Conservation (phyloP, 2,888 invertebrate species). For the Metalampra italica region DNA sequence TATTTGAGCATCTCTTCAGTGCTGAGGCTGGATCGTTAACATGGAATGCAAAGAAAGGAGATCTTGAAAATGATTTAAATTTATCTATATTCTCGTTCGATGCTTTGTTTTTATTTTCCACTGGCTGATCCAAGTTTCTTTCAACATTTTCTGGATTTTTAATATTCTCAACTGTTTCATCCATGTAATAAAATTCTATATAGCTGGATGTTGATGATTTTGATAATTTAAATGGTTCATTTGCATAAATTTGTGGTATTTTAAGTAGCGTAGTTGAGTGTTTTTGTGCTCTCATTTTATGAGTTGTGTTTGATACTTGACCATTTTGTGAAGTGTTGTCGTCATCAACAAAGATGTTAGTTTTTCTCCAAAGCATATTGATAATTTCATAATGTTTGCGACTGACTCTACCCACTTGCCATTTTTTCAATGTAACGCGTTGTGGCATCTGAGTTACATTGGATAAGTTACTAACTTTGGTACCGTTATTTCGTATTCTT, state of each 20-base stretch:
- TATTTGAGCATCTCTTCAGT: not conserved
- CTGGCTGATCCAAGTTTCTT: not conserved
- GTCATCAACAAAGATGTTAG: slow-evolving; percentile 38
- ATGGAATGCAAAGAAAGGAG: slow-evolving; percentile 30
- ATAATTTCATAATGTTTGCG: slow-evolving; percentile 54
- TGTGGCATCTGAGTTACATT: not conserved
- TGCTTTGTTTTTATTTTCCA: not conserved
- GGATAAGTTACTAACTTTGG: not conserved
- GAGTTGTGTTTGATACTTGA: not conserved
- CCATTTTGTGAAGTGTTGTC: not conserved
- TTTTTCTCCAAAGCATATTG: slow-evolving; percentile 55
- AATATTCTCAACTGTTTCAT: slow-evolving; percentile 33
- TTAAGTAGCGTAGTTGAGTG: too few relatives aligned
- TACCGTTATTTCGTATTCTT: not conserved
- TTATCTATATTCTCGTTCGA: slow-evolving; percentile 3
- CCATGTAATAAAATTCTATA: slow-evolving; percentile 65
- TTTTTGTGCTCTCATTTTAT: too few relatives aligned
- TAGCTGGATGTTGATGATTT: slow-evolving; percentile 45
- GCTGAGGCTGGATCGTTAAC: slow-evolving; percentile 22
- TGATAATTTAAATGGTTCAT: not conserved
- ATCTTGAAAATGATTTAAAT: slow-evolving; percentile 14
- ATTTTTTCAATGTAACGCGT: slow-evolving; percentile 23
- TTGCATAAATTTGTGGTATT: not conserved
- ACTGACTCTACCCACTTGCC: slow-evolving; percentile 43
- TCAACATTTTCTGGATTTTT: slow-evolving; percentile 13